A percentile compares a stretch with the other conserved stretches of the same genome.
Evolutionary conservation across 2,888 invertebrate species (phyloP).

Genomic region (Nephrotoma guestfalica): DNA sequence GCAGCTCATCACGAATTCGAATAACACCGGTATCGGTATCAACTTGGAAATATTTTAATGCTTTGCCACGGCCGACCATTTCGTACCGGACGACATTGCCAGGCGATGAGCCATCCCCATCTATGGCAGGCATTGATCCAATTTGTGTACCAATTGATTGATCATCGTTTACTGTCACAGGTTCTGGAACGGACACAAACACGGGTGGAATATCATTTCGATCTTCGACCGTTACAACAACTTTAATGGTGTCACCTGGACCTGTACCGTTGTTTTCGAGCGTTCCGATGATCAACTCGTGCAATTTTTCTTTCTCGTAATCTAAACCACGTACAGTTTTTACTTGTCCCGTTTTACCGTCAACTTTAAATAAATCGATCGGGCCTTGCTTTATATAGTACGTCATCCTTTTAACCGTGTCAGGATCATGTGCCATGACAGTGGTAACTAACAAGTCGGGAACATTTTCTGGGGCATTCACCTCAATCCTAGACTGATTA

Average conservation of each 20-base stretch:
- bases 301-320: conserved; percentile 56
- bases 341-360: conserved; percentile 63
- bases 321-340: conserved; percentile 63
- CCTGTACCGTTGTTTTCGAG: conserved; percentile 60
- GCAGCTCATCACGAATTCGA: conserved; percentile 65
- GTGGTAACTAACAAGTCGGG: conserved; percentile 63
- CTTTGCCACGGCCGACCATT: conserved; percentile 66
- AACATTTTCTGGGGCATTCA: conserved; percentile 71
- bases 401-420: conserved; percentile 61
- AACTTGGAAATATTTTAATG: conserved; percentile 73
- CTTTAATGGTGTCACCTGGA: conserved; percentile 58
- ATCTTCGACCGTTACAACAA: conserved; percentile 56
- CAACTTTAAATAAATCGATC: conserved; percentile 66
- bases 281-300: conserved; percentile 66
- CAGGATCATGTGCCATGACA: conserved; percentile 75
- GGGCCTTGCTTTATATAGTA: conserved; percentile 73
- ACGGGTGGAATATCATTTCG: conserved; percentile 80
- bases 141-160: conserved; percentile 68
- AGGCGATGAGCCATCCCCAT: conserved; percentile 72
- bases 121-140: conserved; percentile 62
- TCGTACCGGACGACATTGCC: conserved; percentile 70
- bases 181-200: conserved; percentile 67
- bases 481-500: conserved; percentile 53
- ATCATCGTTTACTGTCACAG: conserved; percentile 71
- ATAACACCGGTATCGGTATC: conserved; percentile 72